Evolutionary conservation across 2,888 invertebrate species (phyloP), one percentile per base, ranked within the genome.

Genomic region (Lepeophtheirus nordmannii): DNA sequence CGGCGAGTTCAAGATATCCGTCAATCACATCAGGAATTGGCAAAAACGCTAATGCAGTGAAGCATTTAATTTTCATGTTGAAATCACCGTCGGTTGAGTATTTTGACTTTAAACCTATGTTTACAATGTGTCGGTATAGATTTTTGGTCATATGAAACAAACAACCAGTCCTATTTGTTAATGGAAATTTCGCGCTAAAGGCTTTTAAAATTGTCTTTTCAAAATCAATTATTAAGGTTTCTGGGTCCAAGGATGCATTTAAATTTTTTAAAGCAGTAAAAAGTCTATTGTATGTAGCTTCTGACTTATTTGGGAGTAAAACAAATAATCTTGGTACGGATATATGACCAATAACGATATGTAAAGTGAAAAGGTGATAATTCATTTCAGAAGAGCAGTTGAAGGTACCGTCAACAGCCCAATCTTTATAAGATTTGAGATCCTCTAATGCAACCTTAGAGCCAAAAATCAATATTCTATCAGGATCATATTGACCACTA

Each of bases 91-190:
- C 64, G 20, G 67, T 65, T 7, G 56, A 62, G 17, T 67, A 65
- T 7, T 37, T 64, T 30, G 53, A 17, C n/a, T 66, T 65, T 23
- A 23, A 30, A 11, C 66, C 67, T 20, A 67, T 53, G 46, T 67
- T 64, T 12, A 1, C 22, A 9, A 67, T 37, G 23, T 67, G 58
- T 14, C 37, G 12, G 58, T 56, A 66, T 53, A 67, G 22, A 57
- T 67, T 67, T 65, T 67, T 67, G 14, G 38, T 10, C 22, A 67
- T 23, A 67, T 67, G 67, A 57, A 67, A 67, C 14, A 67, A 66
- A 37, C 64, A 67, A 9, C 56, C 38, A 37, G 66, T 67, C n/a
- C 67, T 53, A 56, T 11, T 67, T 46, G 5, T 30, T n/a, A 11
- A 17, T 56, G 67, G 65, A 38, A 65, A 67, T 23, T 22, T 20